A percentile compares a stretch with the other conserved stretches of the same genome.
Evolutionary conservation across 2,113 vertebrate genomes (phyloP).

Genomic region (Corapipo altera): DNA sequence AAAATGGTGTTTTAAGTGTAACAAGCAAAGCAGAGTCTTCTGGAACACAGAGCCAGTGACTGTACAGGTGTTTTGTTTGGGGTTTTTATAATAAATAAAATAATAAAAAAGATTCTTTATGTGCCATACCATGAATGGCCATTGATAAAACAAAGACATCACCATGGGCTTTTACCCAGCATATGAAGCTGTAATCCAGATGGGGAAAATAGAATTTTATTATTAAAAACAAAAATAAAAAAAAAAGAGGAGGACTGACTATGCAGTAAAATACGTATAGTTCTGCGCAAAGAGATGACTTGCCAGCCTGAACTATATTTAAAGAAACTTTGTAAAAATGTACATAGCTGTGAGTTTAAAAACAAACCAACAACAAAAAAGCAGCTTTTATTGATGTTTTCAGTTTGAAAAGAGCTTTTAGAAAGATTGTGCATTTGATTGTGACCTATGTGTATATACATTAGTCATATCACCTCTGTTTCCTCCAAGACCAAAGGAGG

Average conservation of each 20-base stretch:
- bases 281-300: conserved; percentile 76
- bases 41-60: conserved; percentile 69
- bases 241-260: conserved; percentile 70
- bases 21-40: conserved; percentile 48
- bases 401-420: conserved; percentile 83
- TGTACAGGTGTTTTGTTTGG: conserved; percentile 61
- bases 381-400: conserved; percentile 83
- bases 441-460: conserved; percentile 86
- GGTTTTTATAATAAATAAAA: conserved; percentile 56
- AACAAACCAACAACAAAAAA: conserved; percentile 51
- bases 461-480: conserved; percentile 74
- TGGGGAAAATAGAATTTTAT: conserved; percentile 70
- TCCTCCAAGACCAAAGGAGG: conserved; percentile 62
- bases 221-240: conserved; percentile 68
- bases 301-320: conserved; percentile 93
- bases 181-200: conserved; percentile 67
- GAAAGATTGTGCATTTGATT: conserved; percentile 82
- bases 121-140: conserved; percentile 77
- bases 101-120: conserved; percentile 66
- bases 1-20: conserved; percentile 38
- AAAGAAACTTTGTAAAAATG: conserved; percentile 81
- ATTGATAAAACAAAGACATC: conserved; percentile 64
- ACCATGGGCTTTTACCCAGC: conserved; percentile 63
- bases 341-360: conserved; percentile 84
- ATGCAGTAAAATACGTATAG: conserved; percentile 72